These are phyloP conservation scores for Paramormyrops kingsleyae DNA, from an alignment of 2,113 vertebrate species.

Conservation along the genomic window DNA sequence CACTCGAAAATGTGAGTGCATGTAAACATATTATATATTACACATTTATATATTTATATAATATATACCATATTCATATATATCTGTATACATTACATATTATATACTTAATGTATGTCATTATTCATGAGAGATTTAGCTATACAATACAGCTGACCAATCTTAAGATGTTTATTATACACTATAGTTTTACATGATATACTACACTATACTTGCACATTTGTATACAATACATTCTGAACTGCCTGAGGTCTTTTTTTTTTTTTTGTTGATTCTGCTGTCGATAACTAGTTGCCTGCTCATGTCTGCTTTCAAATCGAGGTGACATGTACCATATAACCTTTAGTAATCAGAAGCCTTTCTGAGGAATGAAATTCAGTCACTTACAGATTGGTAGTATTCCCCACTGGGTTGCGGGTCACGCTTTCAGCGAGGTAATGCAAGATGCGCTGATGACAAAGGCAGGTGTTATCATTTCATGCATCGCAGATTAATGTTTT, in stretches of 20 bases:
- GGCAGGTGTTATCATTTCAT: background rate
- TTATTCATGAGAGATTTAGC: background rate
- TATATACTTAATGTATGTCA: background rate
- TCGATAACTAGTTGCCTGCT: background rate
- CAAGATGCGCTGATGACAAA: background rate
- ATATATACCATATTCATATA: no score
- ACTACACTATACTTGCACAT: background rate
- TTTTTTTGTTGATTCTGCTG: background rate
- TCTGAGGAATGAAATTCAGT: background rate
- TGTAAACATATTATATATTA: background rate
- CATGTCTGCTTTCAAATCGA: background rate
- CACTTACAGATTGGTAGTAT: background rate
- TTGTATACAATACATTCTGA: background rate
- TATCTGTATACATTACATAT: background rate
- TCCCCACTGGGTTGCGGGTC: background rate
- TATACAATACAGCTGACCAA: background rate
- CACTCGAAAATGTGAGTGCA: conserved; percentile 76
- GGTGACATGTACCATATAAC: background rate
- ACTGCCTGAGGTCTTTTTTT: background rate
- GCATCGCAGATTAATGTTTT: background rate
- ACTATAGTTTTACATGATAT: background rate
- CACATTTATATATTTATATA: background rate
- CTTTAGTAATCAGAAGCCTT: background rate
- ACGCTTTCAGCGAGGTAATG: background rate
- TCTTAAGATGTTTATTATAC: background rate